Evolutionary conservation across 2,888 invertebrate genomes (phyloP).

Genomic region (Gastrophysa polygoni): DNA sequence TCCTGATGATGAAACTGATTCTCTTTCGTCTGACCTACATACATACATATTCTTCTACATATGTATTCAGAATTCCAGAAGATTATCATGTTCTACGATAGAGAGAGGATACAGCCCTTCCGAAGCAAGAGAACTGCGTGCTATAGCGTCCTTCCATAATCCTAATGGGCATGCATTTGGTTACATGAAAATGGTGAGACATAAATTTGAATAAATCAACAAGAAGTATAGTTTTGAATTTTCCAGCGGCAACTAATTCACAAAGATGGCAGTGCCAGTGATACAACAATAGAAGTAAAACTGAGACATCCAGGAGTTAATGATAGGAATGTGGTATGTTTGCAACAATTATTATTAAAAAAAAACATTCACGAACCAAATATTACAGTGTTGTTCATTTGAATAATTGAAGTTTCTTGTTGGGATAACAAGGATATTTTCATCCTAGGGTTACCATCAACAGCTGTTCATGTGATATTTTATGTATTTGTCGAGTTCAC

Average conservation of each 20-base stretch:
- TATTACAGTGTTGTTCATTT: no score
- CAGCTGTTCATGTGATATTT: no score
- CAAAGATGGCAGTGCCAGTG: conserved; percentile 83
- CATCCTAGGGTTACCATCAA: no score
- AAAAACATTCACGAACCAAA: no score
- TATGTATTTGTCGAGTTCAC: no score
- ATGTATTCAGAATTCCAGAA: conserved; percentile 59
- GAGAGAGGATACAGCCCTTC: conserved; percentile 87
- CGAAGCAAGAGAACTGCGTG: conserved; percentile 84
- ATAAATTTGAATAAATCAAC: neutral
- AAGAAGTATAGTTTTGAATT: conserved; percentile 7
- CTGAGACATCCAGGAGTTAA: conserved; percentile 85
- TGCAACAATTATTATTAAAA: conserved; percentile 5
- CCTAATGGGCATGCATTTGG: conserved; percentile 85
- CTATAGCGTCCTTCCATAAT: conserved; percentile 91
- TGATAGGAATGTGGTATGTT: conserved; percentile 76
- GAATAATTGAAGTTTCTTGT: no score
- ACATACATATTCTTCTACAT: neutral
- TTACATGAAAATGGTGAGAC: conserved; percentile 77
- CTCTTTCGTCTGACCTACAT: neutral
- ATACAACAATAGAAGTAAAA: conserved; percentile 89
- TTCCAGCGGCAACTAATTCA: conserved; percentile 84
- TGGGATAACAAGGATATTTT: no score
- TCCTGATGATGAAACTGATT: neutral
- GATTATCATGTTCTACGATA: conserved; percentile 86